Conservation (phyloP, 2,113 vertebrate genomes). For the Rostratula benghalensis region DNA sequence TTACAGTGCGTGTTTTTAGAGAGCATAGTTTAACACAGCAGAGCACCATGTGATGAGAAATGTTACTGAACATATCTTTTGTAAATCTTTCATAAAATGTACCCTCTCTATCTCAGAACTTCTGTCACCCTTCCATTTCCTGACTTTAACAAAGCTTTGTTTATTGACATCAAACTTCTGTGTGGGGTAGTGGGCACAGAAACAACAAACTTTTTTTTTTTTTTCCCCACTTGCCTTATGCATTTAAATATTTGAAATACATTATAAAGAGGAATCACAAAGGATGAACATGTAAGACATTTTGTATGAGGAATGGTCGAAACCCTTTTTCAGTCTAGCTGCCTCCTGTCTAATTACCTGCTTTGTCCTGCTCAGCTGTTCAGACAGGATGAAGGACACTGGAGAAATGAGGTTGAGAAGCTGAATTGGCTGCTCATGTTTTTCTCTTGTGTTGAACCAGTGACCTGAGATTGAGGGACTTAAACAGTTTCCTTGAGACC, state of each 20-base stretch:
- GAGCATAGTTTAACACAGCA: background rate
- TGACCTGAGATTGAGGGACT: background rate
- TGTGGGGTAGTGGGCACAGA: background rate
- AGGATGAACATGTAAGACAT: background rate
- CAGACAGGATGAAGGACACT: background rate
- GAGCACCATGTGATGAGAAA: background rate
- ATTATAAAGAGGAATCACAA: background rate
- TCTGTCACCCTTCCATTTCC: background rate
- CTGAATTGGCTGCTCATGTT: background rate
- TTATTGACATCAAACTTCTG: background rate
- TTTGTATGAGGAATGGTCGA: background rate
- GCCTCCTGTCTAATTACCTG: background rate
- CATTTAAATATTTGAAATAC: background rate
- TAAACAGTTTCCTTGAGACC: background rate
- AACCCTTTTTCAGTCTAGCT: background rate
- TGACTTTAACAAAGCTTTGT: background rate
- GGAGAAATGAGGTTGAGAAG: background rate
- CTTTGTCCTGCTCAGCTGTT: background rate
- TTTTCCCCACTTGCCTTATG: background rate
- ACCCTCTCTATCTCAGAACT: background rate
- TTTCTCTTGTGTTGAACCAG: background rate
- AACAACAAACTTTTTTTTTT: background rate
- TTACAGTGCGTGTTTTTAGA: background rate
- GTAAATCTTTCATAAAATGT: background rate
- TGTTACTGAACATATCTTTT: background rate